Evolutionary conservation across 2,888 invertebrate genomes (phyloP), one percentile per base, ranked within the genome.

Genomic region (Leucoma salicis): DNA sequence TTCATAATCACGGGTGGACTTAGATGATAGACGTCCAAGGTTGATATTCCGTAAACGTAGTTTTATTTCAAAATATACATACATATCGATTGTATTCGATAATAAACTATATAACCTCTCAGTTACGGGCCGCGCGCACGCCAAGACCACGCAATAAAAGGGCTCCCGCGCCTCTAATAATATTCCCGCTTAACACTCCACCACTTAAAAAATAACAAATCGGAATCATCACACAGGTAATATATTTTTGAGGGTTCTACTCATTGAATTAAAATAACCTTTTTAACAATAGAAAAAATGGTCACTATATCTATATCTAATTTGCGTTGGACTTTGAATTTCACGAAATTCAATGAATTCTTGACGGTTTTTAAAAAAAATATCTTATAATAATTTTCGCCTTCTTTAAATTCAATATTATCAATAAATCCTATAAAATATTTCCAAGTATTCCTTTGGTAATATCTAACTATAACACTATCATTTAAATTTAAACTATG

Each of bases 391-490:
- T 18, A 18, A 18, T 18, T 18, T 18, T 18, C 18, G 3, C 18
- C 18, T 35, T 40, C 40, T 31, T 35, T 29, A 35, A 31, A 16
- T 40, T 40, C 35, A 21, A 35, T 34, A 40, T 29, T 40, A 35
- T 40, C 40, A 29, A 35, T 18, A 28, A 36, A 42, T 14, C 42
- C 42, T 42, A 35, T 13, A 31, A 36, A 42, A 42, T 36, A 36
- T 42, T 42, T 42, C 42, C 36, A 37, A 37, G 42, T 36, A 14
- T 32, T 12, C 31, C 36, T 32, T 32, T 42, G 42, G 25, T n/a
- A 42, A 42, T 42, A 42, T 32, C 37, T 32, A 12, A 42, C 42
- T 37, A 36, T 36, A 36, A 36, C 32, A 28, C 36, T 41, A 41
- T 35, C 40, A 42, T 35, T 32, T 31, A 42, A 31, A 16, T 18